phyloP scores from a whole-genome alignment of 1,140 invertebrate genomes.

The Drosophila oshimai region DNA sequence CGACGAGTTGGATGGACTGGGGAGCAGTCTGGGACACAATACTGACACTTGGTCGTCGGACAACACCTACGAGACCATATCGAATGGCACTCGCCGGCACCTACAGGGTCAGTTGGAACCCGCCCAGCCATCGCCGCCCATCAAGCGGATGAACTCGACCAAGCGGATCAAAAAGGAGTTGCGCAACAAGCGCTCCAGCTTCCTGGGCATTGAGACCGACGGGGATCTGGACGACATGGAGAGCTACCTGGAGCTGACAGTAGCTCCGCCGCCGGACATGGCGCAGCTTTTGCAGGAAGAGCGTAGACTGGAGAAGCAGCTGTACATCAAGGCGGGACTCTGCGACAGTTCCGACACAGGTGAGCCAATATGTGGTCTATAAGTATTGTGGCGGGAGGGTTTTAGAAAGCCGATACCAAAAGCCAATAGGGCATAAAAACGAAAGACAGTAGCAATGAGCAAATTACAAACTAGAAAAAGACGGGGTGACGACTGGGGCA shows the following conservation, averaged over 20 bases:
- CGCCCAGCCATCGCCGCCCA: conserved; percentile 82
- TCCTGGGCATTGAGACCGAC: conserved; percentile 90
- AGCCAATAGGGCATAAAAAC: conserved; percentile 51
- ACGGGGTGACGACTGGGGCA: background rate
- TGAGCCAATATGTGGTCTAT: conserved; percentile 31
- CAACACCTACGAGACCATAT: conserved; percentile 77
- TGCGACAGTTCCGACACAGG: conserved; percentile 83
- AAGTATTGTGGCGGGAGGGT: background rate
- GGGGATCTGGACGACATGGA: conserved; percentile 86
- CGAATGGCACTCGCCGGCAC: conserved; percentile 58
- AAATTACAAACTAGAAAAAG: conserved; percentile 8
- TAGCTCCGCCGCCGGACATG: conserved; percentile 91
- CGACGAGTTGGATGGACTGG: conserved; percentile 54
- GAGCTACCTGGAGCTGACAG: conserved; percentile 86
- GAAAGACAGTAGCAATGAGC: conserved; percentile 21
- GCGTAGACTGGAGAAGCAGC: conserved; percentile 89
- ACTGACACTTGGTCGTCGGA: conserved; percentile 73
- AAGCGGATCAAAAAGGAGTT: conserved; percentile 94
- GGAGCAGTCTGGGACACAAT: conserved; percentile 37
- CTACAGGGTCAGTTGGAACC: conserved; percentile 28
- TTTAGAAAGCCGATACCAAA: conserved; percentile 9
- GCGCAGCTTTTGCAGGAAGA: conserved; percentile 90
- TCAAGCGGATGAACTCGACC: conserved; percentile 90
- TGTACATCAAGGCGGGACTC: conserved; percentile 86
- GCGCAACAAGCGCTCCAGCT: conserved; percentile 91